Percentiles rank a stretch among this genome's conserved stretches.
Conservation (phyloP, 2,888 invertebrate genomes). For the Villa cingulata region DNA sequence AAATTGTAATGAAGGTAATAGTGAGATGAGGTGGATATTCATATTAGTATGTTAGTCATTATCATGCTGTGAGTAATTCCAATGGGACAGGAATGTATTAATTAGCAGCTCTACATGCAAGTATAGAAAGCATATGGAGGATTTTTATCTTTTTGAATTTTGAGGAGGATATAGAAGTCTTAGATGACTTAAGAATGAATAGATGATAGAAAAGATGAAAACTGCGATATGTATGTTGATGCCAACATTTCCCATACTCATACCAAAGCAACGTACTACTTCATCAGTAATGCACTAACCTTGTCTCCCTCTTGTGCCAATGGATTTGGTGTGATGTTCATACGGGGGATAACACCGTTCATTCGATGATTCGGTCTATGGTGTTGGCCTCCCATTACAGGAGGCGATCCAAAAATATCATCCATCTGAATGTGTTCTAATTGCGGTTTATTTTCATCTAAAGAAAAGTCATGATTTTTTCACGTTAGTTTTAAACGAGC, state of each 20-base stretch:
- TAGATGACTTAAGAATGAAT: no score
- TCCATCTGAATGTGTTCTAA: conserved; percentile 35
- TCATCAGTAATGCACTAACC: conserved; percentile 17
- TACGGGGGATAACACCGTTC: conserved; percentile 32
- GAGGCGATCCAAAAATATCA: conserved; percentile 23
- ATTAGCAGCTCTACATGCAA: no score
- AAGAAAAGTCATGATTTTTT: neutral
- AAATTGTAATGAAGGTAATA: neutral
- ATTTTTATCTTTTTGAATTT: no score
- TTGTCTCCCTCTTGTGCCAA: conserved; percentile 34
- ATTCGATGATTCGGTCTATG: conserved; percentile 28
- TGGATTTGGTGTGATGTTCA: conserved; percentile 36
- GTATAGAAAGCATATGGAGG: no score
- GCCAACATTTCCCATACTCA: no score
- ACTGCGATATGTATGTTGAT: no score
- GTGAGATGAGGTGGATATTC: neutral
- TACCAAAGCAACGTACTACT: no score
- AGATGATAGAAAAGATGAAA: no score
- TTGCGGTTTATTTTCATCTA: conserved; percentile 34
- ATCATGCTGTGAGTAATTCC: neutral
- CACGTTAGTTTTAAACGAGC: neutral
- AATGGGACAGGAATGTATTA: no score
- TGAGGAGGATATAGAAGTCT: no score
- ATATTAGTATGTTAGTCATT: neutral
- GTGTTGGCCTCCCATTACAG: conserved; percentile 15